These are phyloP conservation scores for Pterostichus madidus DNA, from an alignment of 2,888 invertebrate genomes.

Conservation along the genomic window DNA sequence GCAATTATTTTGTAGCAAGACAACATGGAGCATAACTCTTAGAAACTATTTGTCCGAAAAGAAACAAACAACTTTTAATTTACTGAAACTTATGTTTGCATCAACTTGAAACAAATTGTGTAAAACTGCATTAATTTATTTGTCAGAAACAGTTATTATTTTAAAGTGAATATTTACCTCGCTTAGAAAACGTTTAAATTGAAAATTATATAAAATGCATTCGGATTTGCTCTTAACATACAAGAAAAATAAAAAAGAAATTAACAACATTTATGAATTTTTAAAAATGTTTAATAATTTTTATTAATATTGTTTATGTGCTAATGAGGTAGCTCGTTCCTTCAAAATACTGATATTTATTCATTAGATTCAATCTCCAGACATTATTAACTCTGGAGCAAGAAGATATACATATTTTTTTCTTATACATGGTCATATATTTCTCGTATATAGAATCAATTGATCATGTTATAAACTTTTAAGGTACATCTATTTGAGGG, in stretches of 20 bases:
- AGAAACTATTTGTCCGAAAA: slow-evolving; percentile 20
- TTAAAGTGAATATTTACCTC: slow-evolving; percentile 24
- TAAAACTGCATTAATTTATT: slow-evolving; percentile 45
- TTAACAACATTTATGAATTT: background rate
- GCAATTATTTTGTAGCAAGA: slow-evolving; percentile 7
- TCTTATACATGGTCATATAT: too few species aligned
- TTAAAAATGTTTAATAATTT: too few species aligned
- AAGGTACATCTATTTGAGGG: too few species aligned
- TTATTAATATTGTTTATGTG: too few species aligned
- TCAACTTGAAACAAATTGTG: background rate
- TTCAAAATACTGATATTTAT: too few species aligned
- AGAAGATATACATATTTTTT: too few species aligned
- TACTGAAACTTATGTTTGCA: slow-evolving; percentile 31
- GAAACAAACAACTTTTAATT: slow-evolving; percentile 54
- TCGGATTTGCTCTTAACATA: slow-evolving; percentile 21
- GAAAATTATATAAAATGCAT: slow-evolving; percentile 19
- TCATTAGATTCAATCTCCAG: too few species aligned
- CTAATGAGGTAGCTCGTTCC: too few species aligned
- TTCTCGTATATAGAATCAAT: too few species aligned
- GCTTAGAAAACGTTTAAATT: slow-evolving; percentile 41
- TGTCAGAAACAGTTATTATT: slow-evolving; percentile 53
- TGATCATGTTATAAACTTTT: too few species aligned
- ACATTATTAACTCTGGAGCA: too few species aligned
- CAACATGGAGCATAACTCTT: slow-evolving; percentile 6
- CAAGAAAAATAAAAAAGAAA: slow-evolving; percentile 17